These are phyloP conservation scores for Pollenia labialis DNA, from an alignment of 2,888 invertebrate species.

Conservation along the genomic window DNA sequence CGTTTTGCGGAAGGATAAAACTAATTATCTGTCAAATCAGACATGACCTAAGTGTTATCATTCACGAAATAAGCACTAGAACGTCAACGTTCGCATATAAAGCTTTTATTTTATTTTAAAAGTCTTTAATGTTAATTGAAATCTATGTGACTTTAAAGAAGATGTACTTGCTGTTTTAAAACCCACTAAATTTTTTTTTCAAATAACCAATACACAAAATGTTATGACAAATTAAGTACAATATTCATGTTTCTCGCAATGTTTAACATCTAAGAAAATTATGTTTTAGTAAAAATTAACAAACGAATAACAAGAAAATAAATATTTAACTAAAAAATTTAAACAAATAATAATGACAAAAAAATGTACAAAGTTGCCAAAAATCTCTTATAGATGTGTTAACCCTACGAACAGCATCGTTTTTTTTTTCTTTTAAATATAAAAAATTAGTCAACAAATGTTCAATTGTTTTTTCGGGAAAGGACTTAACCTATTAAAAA, in stretches of 20 bases:
- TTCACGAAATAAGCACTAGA: too few relatives aligned
- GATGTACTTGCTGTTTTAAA: too few relatives aligned
- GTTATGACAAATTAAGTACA: slow-evolving; percentile 64
- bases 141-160: too few relatives aligned
- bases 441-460: too few relatives aligned
- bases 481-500: too few relatives aligned
- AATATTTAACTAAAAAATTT: slow-evolving; percentile 29
- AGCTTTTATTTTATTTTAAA: too few relatives aligned
- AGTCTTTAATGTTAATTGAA: too few relatives aligned
- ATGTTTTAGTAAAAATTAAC: slow-evolving; percentile 59
- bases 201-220: background rate
- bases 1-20: too few relatives aligned
- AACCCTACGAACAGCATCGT: background rate
- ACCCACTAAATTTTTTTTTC: background rate
- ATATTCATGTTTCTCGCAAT: slow-evolving; percentile 56
- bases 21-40: too few relatives aligned
- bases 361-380: background rate
- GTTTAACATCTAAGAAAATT: slow-evolving; percentile 64
- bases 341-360: slow-evolving; percentile 9
- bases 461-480: too few relatives aligned
- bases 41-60: too few relatives aligned
- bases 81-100: too few relatives aligned
- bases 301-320: slow-evolving; percentile 57
- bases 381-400: background rate
- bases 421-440: background rate